Conservation (phyloP, 2,113 vertebrate genomes). For the Corynorhinus townsendii region DNA sequence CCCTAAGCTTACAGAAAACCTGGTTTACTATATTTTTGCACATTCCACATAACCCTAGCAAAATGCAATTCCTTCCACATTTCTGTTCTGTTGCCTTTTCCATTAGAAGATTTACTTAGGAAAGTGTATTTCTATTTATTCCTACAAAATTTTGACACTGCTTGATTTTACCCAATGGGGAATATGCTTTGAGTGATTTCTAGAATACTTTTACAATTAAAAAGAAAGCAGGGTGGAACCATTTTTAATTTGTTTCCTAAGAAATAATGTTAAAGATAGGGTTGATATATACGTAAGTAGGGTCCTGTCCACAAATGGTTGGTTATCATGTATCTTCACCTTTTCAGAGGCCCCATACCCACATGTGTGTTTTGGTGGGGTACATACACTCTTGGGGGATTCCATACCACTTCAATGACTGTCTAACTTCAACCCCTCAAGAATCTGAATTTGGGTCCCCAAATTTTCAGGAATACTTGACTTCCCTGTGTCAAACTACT, state of each 20-base stretch:
- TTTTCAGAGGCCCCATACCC: not conserved
- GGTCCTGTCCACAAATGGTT: not conserved
- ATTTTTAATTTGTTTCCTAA: conserved; percentile 48
- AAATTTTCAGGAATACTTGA: not conserved
- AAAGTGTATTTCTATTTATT: conserved; percentile 45
- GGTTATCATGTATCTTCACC: not conserved
- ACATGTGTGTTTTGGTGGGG: not conserved
- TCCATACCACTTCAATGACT: not conserved
- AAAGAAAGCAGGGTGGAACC: conserved; percentile 42
- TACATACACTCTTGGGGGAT: not conserved
- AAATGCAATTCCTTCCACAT: conserved; percentile 42
- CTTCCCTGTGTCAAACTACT: conserved; percentile 47
- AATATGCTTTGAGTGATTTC: conserved; percentile 55
- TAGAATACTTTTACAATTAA: conserved; percentile 43
- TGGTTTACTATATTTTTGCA: conserved; percentile 48
- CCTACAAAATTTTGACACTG: conserved; percentile 43
- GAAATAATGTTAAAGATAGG: conserved; percentile 52
- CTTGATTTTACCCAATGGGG: conserved; percentile 44
- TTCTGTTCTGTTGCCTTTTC: conserved; percentile 49
- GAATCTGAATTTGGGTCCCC: conserved; percentile 33
- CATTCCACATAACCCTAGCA: conserved; percentile 48
- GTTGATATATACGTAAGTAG: not conserved
- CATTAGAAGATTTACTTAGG: conserved; percentile 40
- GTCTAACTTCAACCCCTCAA: not conserved
- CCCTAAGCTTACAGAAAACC: conserved; percentile 37